Conservation (phyloP, 2,113 vertebrate genomes). For the Hippocampus zosterae region DNA sequence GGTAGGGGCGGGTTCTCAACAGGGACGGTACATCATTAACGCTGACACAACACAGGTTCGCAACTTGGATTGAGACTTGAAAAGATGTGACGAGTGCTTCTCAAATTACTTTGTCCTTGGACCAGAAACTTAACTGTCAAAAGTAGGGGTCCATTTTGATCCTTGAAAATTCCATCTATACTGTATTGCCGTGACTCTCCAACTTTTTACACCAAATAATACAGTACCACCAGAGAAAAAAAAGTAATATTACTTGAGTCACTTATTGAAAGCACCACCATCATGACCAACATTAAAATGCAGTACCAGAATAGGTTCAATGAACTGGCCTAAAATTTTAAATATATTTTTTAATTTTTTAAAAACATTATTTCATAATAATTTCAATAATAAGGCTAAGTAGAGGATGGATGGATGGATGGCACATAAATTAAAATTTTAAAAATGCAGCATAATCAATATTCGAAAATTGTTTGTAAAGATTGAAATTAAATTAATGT, state of each 20-base stretch:
- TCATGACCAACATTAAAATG: neutral
- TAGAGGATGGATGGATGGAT: no score
- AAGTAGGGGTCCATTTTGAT: neutral
- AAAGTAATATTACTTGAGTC: neutral
- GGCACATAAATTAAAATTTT: no score
- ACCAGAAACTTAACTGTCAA: neutral
- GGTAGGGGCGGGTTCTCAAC: constrained; percentile 31
- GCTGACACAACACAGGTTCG: neutral
- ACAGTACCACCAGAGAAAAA: no score
- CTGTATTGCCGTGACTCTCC: neutral
- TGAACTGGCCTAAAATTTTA: no score
- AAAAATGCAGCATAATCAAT: no score
- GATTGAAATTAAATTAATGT: no score
- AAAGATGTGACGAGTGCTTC: neutral
- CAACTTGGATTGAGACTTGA: neutral
- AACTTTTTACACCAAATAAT: neutral
- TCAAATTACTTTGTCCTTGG: neutral
- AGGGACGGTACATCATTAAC: neutral
- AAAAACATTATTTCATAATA: no score
- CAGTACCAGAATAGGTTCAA: no score
- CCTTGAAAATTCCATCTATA: neutral
- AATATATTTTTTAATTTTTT: no score
- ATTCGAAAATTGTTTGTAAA: no score
- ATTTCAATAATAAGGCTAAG: no score
- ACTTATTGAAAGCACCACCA: neutral